Base-by-base conservation (phyloP, 2,113 vertebrate genomes). In the Cyanoramphus novaezelandiae region DNA sequence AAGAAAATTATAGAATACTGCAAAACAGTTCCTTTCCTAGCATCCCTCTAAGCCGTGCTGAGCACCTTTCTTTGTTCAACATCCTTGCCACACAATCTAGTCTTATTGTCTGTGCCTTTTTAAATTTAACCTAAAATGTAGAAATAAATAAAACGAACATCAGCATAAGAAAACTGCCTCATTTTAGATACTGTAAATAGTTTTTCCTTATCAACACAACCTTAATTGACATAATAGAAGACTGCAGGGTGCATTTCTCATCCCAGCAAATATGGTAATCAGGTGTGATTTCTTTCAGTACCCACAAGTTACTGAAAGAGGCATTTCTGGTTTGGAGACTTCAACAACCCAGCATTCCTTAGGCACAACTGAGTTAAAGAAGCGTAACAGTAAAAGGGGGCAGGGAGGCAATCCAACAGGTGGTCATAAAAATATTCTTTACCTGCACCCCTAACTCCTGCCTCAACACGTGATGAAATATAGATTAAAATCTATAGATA, bases 241-340 rank as follows among this genome's bases (percentile, higher is more conserved):
- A 97, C 83, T 47, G 39, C 37, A 93, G 87, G 89, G 88, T 47
- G 76, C 21, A 93, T 88, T 80, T 86, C 77, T 94, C 59, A 92
- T 65, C 53, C 9, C 19, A 86, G 52, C 15, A 95, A 88, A 95
- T 70, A 80, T 14, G 41, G 76, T 91, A 94, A 97, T 84, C n/a
- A 20, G 25, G 39, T 80, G 18, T 92, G 90, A 98, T 94, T 37
- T 37, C 8, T 37, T 37, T 37, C 37, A 37, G 37, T 37, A 37
- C 37, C 37, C 49, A 83, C 27, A 37, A 74, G 68, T 80, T 93
- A 95, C 87, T n/a, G 46, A 86, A 47, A 77, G 41, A 94, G 88
- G 68, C 89, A 74, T 88, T 97, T 95, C 95, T 92, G 44, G 14
- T 93, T 92, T 85, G 88, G 49, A 88, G 60, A 93, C 20, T 67